Evolutionary conservation across 2,797 vertebrate species (phyloP).

Genomic region (Gymnoscopelus braueri): DNA sequence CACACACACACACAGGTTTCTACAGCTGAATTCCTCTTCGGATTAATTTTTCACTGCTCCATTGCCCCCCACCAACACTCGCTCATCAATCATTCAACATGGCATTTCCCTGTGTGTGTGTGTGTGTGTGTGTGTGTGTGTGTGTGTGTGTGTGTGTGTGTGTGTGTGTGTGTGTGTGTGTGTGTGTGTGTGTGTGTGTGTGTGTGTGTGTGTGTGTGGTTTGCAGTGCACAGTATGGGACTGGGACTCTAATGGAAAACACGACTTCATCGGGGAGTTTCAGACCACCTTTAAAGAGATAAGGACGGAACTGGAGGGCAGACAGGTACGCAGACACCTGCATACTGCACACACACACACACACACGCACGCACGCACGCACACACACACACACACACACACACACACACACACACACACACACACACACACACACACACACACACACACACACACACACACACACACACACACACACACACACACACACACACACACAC

Average conservation of each 20-base stretch:
- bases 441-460: not conserved
- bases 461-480: slow-evolving; percentile 21
- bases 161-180: slow-evolving; percentile 22
- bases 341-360: not conserved
- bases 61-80: slow-evolving; percentile 79
- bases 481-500: slow-evolving; percentile 1
- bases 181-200: slow-evolving; percentile 14
- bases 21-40: slow-evolving; percentile 66
- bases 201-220: slow-evolving; percentile 47
- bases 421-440: slow-evolving; percentile 4
- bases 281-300: slow-evolving; percentile 95
- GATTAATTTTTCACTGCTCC: slow-evolving; percentile 85
- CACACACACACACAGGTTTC: slow-evolving; percentile 40
- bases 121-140: slow-evolving; percentile 33
- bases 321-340: slow-evolving; percentile 83
- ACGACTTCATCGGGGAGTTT: slow-evolving; percentile 98
- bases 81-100: slow-evolving; percentile 85
- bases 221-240: slow-evolving; percentile 97
- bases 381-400: slow-evolving; percentile 18
- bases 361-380: not conserved
- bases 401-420: slow-evolving; percentile 18
- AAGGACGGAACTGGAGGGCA: slow-evolving; percentile 92
- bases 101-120: slow-evolving; percentile 74
- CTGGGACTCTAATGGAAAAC: slow-evolving; percentile 98
- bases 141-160: slow-evolving; percentile 24